Base-by-base conservation (phyloP, 2,797 vertebrate genomes). In the Sebastes diaconus region DNA sequence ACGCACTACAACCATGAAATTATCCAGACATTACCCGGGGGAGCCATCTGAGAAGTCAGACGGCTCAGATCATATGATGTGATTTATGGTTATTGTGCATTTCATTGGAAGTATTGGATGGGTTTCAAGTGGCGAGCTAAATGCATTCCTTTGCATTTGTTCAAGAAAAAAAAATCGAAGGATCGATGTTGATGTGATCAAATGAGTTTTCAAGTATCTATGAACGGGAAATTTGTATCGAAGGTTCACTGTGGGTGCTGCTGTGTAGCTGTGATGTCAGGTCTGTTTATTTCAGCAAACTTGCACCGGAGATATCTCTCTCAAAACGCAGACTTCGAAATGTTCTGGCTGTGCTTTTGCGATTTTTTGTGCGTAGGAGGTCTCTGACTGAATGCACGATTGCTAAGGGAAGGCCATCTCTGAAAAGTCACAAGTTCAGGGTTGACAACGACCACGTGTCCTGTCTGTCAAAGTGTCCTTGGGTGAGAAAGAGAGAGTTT, bases 301-400 rank as follows among this genome's bases (percentile, higher is more conserved):
- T 14, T 63, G 20, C 20, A 58, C 36, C 2, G 39, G 3, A 54
- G 52, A 81, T 52, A 6, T 50, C 10, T n/a, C 34, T 67, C 59
- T 77, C 59, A 70, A 70, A 65, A 59, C 9, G 20, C 22, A 2
- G 0, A 50, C 32, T 22, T 42, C 22, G 29, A 77, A 25, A 64
- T 81, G 20, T 73, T 5, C 36, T 52, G 69, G 16, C 30, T 2
- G 7, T 27, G 18, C 24, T 54, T 78, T 68, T 29, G 20, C 3
- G 6, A 20, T 60, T 27, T 72, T 74, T 69, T 42, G 72, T 50
- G 46, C 4, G 14, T 39, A 42, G 63, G 68, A 73, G 30, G 60
- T 71, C 24, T 77, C n/a, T 9, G 13, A 58, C 34, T 84, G n/a
- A 84, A 83, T 59, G 59, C 13, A 27, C 1, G 13, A 22, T 5